Base-by-base conservation (phyloP, 2,113 vertebrate genomes). In the Balaeniceps rex region DNA sequence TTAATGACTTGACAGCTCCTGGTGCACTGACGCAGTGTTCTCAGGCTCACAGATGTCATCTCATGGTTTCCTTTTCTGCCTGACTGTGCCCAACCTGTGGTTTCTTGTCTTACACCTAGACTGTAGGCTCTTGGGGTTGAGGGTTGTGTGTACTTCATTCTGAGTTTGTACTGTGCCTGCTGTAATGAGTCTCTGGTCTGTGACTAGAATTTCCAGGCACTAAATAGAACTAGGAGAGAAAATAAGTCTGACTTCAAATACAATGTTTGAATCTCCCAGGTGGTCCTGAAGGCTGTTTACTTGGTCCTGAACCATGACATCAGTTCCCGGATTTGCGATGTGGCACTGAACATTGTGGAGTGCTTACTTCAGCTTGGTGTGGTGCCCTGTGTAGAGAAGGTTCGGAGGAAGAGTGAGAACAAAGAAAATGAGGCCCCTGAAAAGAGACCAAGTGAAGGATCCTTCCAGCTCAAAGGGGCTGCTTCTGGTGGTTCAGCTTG, bases 271-370 rank as follows among this genome's bases (percentile, higher is more conserved):
- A 60, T 86, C 23, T 68, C 47, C 14, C 95, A 99, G 99, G 99
- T 99, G 52, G 98, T 99, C 60, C 96, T 99, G 92, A 99, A 99
- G 74, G 99, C 99, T 33, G 98, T 99, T 75, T 99, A 99, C 58
- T 98, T 99, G n/a, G 99, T 99, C 46, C 98, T 99, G 82, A 99
- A 99, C 88, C 99, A 99, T 19, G 99, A 99, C 95, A 99, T 99
- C 97, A 99, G 99, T 96, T 99, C 99, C 60, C 98, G 99, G 29
- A 99, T 99, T 96, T 99, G 99, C 6, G 99, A 99, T 28, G 99
- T 99, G 91, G 99, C 99, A 0, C 98, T 99, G 66, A 99, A 99
- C 97, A 99, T 99, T 80, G 99, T 99, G 36, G 99, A 99, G 75
- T 99, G 99, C 85, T 98, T 99, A 87, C 98, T 99, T 94, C 99